Conservation (phyloP, 2,888 invertebrate species). For the Micoletzkya japonica region DNA sequence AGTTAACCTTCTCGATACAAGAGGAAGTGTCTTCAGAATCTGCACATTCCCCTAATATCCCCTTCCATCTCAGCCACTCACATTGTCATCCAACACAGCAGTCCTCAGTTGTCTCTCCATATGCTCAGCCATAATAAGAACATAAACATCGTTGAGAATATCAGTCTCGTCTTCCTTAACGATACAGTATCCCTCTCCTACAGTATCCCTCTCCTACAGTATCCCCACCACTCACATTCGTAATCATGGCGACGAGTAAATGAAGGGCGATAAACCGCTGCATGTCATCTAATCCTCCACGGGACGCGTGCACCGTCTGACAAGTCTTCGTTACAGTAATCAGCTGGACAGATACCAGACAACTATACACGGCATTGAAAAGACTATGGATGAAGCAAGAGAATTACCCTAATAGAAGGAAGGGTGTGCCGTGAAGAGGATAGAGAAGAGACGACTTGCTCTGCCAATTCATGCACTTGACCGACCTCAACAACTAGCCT, state of each 20-base stretch:
- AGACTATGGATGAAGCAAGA: no score
- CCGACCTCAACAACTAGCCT: constrained; percentile 28
- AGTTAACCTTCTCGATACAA: constrained; percentile 25
- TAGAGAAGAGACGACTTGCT: constrained; percentile 36
- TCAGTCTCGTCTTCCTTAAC: constrained; percentile 37
- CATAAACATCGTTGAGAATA: constrained; percentile 52
- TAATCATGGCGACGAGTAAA: constrained; percentile 40
- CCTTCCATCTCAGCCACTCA: no score
- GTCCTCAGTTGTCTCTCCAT: constrained; percentile 49
- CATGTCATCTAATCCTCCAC: constrained; percentile 34
- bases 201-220: constrained; percentile 11
- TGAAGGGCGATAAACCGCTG: constrained; percentile 42
- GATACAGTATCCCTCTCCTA: not conserved
- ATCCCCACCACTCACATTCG: constrained; percentile 21
- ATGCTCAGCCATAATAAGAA: constrained; percentile 53
- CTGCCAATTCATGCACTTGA: constrained; percentile 38
- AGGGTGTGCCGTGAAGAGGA: constrained; percentile 38
- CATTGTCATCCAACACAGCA: not conserved
- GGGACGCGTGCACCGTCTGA: no score
- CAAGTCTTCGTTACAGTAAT: not conserved
- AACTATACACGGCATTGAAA: no score
- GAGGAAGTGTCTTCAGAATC: not conserved
- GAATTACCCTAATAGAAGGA: constrained; percentile 3
- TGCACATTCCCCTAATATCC: not conserved
- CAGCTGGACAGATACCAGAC: no score